Evolutionary conservation across 2,113 vertebrate species (phyloP).

Genomic region (Ptilonorhynchus violaceus): DNA sequence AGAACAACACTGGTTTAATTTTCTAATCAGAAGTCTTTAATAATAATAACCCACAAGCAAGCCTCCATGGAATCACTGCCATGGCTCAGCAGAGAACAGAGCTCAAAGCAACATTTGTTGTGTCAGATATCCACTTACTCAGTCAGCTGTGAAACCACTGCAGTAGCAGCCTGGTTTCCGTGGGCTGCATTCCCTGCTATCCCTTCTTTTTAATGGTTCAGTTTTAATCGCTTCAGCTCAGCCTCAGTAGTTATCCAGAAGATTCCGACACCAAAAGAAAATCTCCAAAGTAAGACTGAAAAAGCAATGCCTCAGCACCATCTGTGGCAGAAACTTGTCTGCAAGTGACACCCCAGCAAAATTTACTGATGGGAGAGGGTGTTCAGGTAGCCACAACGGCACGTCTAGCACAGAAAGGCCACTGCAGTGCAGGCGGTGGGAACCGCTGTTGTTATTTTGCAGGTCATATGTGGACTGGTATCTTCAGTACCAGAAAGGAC

Average conservation of each 20-base stretch:
- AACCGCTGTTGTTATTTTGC: not conserved
- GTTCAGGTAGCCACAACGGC: not conserved
- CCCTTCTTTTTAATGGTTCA: not conserved
- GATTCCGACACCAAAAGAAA: not conserved
- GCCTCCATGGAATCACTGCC: not conserved
- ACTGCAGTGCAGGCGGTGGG: not conserved
- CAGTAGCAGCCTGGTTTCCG: not conserved
- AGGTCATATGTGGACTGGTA: not conserved
- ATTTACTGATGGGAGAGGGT: not conserved
- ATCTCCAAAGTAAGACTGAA: not conserved
- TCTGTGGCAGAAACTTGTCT: not conserved
- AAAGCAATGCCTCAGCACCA: not conserved
- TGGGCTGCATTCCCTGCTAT: not conserved
- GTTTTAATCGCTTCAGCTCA: slow-evolving; percentile 2
- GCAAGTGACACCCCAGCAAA: not conserved
- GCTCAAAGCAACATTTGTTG: slow-evolving; percentile 30
- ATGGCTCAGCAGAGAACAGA: not conserved
- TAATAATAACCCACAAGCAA: not conserved
- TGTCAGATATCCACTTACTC: not conserved
- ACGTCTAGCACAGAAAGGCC: not conserved
- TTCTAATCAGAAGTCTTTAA: not conserved
- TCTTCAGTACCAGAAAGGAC: not conserved
- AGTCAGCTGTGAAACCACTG: slow-evolving; percentile 12
- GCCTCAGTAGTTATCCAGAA: not conserved
- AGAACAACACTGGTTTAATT: not conserved